Evolutionary conservation across 2,113 vertebrate species (phyloP), one percentile per base, ranked within the genome.

Genomic region (Eulacestoma nigropectus): DNA sequence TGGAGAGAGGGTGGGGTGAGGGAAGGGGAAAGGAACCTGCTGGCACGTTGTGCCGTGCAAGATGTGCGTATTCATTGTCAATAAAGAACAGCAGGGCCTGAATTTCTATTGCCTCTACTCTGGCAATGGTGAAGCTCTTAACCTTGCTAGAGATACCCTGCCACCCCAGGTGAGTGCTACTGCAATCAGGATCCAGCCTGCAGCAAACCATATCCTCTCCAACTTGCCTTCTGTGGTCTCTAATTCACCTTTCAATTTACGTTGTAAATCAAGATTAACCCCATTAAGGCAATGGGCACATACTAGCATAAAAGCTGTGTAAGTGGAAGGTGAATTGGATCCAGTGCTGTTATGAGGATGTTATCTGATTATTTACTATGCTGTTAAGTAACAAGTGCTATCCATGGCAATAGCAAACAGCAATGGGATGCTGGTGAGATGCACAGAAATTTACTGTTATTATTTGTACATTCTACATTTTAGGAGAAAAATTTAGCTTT

Each of bases 371-470:
- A 82, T 93, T 95, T 92, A 84, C 68, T 47, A 1, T 52, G 53
- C 80, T 92, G 69, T 91, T 92, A 87, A 95, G 77, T 73, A 87
- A 62, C 50, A 82, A 92, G 84, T 62, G 37, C 86, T 89, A 86
- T 74, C 64, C 72, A 46, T 39, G 69, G 64, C 59, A 73, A 56
- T 47, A 88, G 64, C 46, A 82, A 90, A 39, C 53, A 78, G 32
- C 56, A 84, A 44, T 29, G 41, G 26, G 42, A 25, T 91, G 46
- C 49, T 76, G 69, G 37, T 65, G 80, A 94, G 74, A 79, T 68
- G 68, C 21, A 26, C 35, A 47, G 53, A n/a, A 73, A 84, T 91
- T 93, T 89, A 47, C 56, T 73, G 57, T 60, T 65, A 69, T 75
- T 87, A 87, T 84, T 81, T 68, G 23, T 56, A 78, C 64, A 72